phyloP scores from a whole-genome alignment of 2,113 vertebrate species.

The Ochotona curzoniae region DNA sequence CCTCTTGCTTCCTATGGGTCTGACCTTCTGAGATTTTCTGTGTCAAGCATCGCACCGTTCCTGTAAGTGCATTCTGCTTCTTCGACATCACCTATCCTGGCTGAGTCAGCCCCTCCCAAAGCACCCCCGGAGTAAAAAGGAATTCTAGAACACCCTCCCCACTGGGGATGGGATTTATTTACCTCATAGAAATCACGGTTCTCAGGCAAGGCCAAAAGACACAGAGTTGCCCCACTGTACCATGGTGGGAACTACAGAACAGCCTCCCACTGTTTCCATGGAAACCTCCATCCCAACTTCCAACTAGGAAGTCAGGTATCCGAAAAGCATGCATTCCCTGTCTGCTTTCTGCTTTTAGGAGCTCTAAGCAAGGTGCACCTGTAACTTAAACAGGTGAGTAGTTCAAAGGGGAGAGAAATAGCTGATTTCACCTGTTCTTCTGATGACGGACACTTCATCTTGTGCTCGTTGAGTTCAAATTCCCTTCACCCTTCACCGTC shows the following conservation, averaged over 20 bases:
- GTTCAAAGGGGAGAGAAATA: too few species aligned
- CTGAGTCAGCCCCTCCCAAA: neutral
- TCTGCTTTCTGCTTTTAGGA: neutral
- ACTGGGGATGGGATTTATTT: neutral
- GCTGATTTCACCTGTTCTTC: neutral
- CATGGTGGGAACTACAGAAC: neutral
- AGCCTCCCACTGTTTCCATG: neutral
- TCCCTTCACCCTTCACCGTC: neutral
- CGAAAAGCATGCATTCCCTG: neutral
- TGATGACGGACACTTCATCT: neutral
- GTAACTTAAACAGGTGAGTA: neutral
- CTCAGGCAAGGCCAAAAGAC: neutral
- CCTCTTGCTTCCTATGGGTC: neutral
- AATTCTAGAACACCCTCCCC: neutral
- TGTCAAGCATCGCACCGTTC: neutral
- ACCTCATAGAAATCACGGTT: neutral
- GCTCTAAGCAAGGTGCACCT: neutral
- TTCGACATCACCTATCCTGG: neutral
- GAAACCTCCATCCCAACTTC: neutral
- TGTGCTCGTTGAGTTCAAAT: neutral
- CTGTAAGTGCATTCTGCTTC: neutral
- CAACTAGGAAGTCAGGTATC: neutral
- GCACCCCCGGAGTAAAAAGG: neutral
- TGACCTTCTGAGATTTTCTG: slow-evolving; percentile 11
- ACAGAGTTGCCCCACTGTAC: neutral